A percentile compares a stretch with the other conserved stretches of the same genome.
Conservation (phyloP, 2,113 vertebrate genomes). For the Paraplagusia blochii region DNA sequence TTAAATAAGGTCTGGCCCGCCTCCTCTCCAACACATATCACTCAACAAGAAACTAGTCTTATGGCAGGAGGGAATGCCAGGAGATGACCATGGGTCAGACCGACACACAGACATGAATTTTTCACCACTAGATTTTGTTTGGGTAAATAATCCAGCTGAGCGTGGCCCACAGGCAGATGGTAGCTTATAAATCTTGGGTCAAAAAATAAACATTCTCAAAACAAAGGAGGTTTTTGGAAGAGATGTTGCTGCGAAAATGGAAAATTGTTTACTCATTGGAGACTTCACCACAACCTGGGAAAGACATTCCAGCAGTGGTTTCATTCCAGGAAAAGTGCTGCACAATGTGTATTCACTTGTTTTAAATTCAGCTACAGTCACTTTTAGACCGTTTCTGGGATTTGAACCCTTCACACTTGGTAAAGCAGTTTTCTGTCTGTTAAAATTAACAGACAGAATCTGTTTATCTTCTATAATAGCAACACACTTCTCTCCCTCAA, state of each 20-base stretch:
- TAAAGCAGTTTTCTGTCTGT: too few relatives aligned
- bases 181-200: slow-evolving; percentile 67
- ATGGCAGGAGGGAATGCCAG: slow-evolving; percentile 49
- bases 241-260: slow-evolving; percentile 9
- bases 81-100: slow-evolving; percentile 66
- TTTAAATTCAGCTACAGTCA: slow-evolving; percentile 8
- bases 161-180: slow-evolving; percentile 54
- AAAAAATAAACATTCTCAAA: slow-evolving; percentile 66
- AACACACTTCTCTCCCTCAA: too few relatives aligned
- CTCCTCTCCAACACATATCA: slow-evolving; percentile 58
- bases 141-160: slow-evolving; percentile 71
- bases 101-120: slow-evolving; percentile 68
- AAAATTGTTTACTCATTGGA: slow-evolving; percentile 21
- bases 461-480: too few relatives aligned
- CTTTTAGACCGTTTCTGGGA: background rate
- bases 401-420: background rate
- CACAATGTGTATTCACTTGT: background rate
- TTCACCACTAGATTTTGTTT: slow-evolving; percentile 71
- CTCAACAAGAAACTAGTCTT: slow-evolving; percentile 64
- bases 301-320: slow-evolving; percentile 4
- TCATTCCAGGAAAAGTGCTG: slow-evolving; percentile 5
- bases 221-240: slow-evolving; percentile 20
- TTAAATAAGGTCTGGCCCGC: slow-evolving; percentile 35
- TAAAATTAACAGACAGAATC: too few relatives aligned
- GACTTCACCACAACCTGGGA: slow-evolving; percentile 9